phyloP scores from a whole-genome alignment of 1,140 invertebrate species.

The Drosophila varians region DNA sequence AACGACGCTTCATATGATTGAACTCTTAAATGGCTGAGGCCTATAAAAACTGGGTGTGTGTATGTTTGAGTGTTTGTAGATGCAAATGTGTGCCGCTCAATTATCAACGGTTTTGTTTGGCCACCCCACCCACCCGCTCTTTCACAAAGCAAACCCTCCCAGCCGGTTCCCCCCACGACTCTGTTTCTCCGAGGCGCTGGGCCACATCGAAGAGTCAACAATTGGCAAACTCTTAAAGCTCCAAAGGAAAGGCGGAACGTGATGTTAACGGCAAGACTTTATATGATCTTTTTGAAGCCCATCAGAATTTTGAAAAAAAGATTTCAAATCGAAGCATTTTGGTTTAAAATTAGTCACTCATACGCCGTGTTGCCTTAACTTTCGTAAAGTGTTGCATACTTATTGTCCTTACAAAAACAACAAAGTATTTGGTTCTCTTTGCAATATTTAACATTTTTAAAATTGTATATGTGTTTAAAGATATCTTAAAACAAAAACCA shows the following conservation, averaged over 20 bases:
- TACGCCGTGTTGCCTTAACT: not conserved
- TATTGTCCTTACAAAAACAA: too few species aligned
- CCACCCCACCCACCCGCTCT: slow-evolving; percentile 31
- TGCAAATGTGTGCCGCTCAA: slow-evolving; percentile 48
- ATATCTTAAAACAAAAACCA: not conserved
- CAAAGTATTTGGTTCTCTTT: too few species aligned
- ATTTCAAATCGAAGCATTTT: not conserved
- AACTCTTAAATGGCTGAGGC: slow-evolving; percentile 65
- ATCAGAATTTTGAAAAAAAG: not conserved
- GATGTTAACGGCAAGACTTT: too few species aligned
- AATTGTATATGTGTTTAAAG: too few species aligned
- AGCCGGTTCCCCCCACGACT: not conserved
- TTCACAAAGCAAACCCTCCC: too few species aligned
- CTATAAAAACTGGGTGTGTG: slow-evolving; percentile 21
- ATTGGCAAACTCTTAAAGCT: slow-evolving; percentile 10
- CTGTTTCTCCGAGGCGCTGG: slow-evolving; percentile 19
- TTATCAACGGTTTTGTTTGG: slow-evolving; percentile 75
- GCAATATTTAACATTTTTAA: too few species aligned
- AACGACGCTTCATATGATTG: slow-evolving; percentile 69
- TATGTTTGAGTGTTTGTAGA: slow-evolving; percentile 3
- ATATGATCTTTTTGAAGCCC: not conserved
- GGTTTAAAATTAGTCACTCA: not conserved
- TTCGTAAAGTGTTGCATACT: not conserved
- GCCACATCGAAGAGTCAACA: slow-evolving; percentile 21
- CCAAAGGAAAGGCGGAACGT: not conserved